Conservation (phyloP, 2,888 invertebrate genomes). For the Polietes domitor region DNA sequence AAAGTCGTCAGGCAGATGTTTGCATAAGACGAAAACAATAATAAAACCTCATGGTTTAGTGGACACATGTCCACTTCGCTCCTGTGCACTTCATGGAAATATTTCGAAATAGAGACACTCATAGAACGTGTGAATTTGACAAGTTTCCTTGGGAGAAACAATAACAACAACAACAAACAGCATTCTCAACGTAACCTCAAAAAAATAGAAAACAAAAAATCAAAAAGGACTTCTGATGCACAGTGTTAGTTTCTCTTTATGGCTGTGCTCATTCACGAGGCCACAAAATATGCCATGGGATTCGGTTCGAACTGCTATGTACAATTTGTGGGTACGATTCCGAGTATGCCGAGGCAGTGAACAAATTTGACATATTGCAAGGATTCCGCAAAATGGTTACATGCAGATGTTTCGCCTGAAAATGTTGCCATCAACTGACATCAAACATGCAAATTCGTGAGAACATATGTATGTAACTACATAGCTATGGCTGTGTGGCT, state of each 20-base stretch:
- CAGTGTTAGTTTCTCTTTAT: no score
- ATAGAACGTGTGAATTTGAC: slow-evolving; percentile 3
- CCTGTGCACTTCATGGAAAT: slow-evolving; percentile 22
- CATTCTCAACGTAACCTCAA: background rate
- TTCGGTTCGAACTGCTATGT: background rate
- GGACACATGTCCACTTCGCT: slow-evolving; percentile 4
- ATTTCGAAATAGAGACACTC: slow-evolving; percentile 14
- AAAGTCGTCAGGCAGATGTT: slow-evolving; percentile 3
- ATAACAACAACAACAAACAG: background rate
- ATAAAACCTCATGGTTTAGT: background rate
- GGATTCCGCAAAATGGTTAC: slow-evolving; percentile 3
- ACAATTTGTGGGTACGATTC: background rate
- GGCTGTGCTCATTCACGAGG: background rate
- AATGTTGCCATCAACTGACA: slow-evolving; percentile 19
- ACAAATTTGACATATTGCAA: slow-evolving; percentile 27
- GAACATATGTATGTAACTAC: background rate
- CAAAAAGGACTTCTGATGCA: no score
- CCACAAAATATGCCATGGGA: slow-evolving; percentile 15
- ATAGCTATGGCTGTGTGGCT: no score
- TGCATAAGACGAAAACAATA: no score
- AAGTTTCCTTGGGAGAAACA: background rate
- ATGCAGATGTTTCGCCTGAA: slow-evolving; percentile 21
- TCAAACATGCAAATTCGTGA: slow-evolving; percentile 1
- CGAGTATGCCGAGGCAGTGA: background rate
- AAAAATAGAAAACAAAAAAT: background rate